These are phyloP conservation scores for Coregonus clupeaformis DNA, from an alignment of 2,113 vertebrate genomes.

Conservation along the genomic window DNA sequence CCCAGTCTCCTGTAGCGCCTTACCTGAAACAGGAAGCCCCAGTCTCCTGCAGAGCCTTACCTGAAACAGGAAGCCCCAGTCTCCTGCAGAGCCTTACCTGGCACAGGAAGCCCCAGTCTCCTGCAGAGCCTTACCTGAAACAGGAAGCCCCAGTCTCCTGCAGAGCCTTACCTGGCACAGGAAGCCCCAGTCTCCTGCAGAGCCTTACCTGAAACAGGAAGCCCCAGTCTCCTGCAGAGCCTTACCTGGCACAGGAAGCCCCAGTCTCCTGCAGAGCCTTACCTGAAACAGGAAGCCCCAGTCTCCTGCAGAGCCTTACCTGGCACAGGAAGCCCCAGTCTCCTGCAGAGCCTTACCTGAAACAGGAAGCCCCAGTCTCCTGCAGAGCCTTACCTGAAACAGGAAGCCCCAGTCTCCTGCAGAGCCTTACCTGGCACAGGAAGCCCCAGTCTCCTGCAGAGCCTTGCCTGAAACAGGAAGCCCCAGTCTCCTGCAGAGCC, in stretches of 20 bases:
- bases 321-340: conserved; percentile 80
- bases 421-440: conserved; percentile 76
- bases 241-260: conserved; percentile 87
- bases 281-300: conserved; percentile 87
- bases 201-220: conserved; percentile 82
- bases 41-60: conserved; percentile 58
- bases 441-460: conserved; percentile 71
- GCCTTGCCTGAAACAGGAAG: conserved; percentile 82
- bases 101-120: conserved; percentile 76
- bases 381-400: conserved; percentile 75
- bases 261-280: conserved; percentile 21
- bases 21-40: conserved; percentile 87
- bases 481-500: conserved; percentile 57
- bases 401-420: conserved; percentile 73
- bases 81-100: conserved; percentile 71
- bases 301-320: conserved; percentile 64
- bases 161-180: conserved; percentile 76
- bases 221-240: conserved; percentile 53
- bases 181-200: conserved; percentile 71
- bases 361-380: conserved; percentile 76
- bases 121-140: conserved; percentile 75
- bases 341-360: conserved; percentile 71
- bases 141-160: conserved; percentile 73
- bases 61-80: conserved; percentile 82
- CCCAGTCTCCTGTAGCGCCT: conserved; percentile 20